Conservation (phyloP, 2,113 vertebrate species). For the Paradoxurus hermaphroditus region DNA sequence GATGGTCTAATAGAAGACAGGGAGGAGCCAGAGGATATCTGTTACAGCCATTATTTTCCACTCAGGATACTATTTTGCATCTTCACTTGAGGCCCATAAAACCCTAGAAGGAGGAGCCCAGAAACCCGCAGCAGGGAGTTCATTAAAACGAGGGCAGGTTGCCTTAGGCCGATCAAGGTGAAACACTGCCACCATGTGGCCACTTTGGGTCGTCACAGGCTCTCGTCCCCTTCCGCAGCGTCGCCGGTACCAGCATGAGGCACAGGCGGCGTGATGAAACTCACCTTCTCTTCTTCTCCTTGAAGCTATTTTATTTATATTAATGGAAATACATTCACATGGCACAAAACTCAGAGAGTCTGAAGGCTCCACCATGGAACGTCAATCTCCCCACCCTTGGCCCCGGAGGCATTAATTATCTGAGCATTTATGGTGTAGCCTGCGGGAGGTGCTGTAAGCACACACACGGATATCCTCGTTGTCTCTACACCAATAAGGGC, state of each 20-base stretch:
- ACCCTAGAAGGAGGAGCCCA: not conserved
- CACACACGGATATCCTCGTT: not conserved
- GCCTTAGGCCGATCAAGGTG: not conserved
- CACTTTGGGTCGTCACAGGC: not conserved
- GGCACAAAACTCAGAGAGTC: not conserved
- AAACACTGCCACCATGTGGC: constrained; percentile 81
- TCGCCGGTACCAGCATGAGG: not conserved
- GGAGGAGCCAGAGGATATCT: not conserved
- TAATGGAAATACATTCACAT: not conserved
- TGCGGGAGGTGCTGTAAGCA: not conserved
- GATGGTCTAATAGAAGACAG: not conserved
- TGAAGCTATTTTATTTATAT: not conserved
- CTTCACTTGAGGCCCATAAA: not conserved
- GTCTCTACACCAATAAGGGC: no score
- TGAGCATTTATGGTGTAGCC: not conserved
- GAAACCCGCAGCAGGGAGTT: not conserved
- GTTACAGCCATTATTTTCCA: constrained; percentile 35
- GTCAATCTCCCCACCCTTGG: not conserved
- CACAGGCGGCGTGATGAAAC: not conserved
- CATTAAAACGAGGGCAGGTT: rapidly evolving
- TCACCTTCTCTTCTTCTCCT: not conserved
- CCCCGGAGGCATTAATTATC: not conserved
- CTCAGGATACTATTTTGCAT: constrained; percentile 23
- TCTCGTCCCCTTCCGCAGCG: rapidly evolving
- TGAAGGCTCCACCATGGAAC: not conserved